Conservation (phyloP, 2,797 vertebrate species). For the Eptatretus atami region DNA sequence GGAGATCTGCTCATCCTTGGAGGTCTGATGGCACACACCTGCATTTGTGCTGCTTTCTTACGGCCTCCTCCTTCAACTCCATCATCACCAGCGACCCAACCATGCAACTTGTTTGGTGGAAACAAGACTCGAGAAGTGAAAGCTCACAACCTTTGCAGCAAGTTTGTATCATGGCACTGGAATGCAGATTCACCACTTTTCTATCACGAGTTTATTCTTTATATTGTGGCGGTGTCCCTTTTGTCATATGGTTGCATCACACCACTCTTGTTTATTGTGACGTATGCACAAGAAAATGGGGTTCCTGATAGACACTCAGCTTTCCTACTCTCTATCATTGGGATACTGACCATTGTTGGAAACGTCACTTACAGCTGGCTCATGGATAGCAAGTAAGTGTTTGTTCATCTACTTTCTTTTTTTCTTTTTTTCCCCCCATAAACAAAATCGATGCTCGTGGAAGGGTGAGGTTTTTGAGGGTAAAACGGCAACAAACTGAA, state of each 20-base stretch:
- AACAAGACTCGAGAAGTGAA: no score
- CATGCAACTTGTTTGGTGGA: no score
- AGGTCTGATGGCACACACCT: conserved; percentile 59
- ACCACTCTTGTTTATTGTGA: conserved; percentile 60
- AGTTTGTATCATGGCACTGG: no score
- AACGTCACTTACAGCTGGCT: conserved; percentile 86
- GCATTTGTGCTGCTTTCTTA: conserved; percentile 67
- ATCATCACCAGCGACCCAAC: no score
- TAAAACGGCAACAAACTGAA: no score
- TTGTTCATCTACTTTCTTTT: no score
- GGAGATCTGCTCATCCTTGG: conserved; percentile 62
- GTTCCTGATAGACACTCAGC: conserved; percentile 38
- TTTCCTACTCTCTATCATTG: conserved; percentile 63
- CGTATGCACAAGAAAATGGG: conserved; percentile 43
- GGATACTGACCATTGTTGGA: conserved; percentile 48
- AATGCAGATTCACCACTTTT: no score
- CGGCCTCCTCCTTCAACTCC: conserved; percentile 19
- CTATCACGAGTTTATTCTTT: no score
- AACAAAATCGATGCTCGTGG: no score
- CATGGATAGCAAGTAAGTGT: conserved; percentile 46
- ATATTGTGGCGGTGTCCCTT: conserved; percentile 30
- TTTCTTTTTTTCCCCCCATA: no score
- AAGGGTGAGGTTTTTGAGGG: no score
- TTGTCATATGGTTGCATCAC: conserved; percentile 62
- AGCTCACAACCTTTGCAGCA: no score